phyloP scores from a whole-genome alignment of 92 coral and sea anemone genomes.

The Micromussa lordhowensis region DNA sequence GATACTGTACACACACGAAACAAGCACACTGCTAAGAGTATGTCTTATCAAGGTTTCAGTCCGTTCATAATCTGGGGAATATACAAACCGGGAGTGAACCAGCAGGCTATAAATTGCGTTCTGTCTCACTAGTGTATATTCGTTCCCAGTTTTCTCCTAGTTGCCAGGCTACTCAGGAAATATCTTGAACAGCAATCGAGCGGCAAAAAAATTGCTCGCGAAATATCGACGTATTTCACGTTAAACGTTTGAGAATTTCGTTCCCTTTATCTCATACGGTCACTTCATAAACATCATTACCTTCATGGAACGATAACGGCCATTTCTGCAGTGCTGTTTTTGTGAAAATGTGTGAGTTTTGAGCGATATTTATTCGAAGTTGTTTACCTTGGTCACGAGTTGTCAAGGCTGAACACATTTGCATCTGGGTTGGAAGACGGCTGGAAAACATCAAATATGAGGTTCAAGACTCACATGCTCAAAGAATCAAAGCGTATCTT shows the following conservation, averaged over 20 bases:
- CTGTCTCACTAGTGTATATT: too few relatives aligned
- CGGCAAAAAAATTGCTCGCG: not conserved
- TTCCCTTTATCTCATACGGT: not conserved
- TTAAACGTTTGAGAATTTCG: not conserved
- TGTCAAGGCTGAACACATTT: conserved; percentile 49
- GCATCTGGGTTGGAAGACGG: conserved; percentile 8
- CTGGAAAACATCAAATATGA: conserved; percentile 56
- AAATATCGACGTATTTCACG: not conserved
- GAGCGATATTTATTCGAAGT: not conserved
- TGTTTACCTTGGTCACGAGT: conserved; percentile 63
- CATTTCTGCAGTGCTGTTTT: not conserved
- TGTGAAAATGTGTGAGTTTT: not conserved
- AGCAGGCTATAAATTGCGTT: too few relatives aligned
- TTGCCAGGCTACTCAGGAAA: conserved; percentile 12
- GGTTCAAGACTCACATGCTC: conserved; percentile 88
- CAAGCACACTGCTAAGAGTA: too few relatives aligned
- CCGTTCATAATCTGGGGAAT: too few relatives aligned
- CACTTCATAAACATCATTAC: not conserved
- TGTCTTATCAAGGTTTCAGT: too few relatives aligned
- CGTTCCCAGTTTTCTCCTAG: not conserved
- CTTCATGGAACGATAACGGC: not conserved
- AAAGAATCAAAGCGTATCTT: conserved; percentile 99
- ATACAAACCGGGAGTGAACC: too few relatives aligned
- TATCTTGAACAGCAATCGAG: not conserved
- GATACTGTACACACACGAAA: too few relatives aligned